These are phyloP conservation scores for Ctenomys sociabilis DNA, from an alignment of 2,113 vertebrate species.

Conservation along the genomic window DNA sequence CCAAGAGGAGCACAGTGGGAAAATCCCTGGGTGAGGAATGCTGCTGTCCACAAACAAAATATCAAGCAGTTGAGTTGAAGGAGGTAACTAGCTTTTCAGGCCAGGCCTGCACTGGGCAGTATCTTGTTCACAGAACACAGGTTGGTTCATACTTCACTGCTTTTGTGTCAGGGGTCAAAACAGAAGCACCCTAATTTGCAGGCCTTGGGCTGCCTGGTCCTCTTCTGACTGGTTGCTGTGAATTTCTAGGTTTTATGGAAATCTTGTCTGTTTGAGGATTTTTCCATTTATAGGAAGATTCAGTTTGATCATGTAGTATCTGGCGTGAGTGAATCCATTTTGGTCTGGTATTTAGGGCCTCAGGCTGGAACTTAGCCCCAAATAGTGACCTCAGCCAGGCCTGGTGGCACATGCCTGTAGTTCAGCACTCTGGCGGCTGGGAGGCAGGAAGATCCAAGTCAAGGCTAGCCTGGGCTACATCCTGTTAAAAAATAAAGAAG, in stretches of 20 bases:
- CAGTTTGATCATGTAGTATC: background rate
- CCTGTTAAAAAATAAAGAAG: background rate
- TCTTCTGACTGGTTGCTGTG: background rate
- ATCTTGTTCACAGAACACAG: background rate
- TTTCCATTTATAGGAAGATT: background rate
- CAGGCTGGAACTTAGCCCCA: background rate
- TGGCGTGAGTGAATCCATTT: background rate
- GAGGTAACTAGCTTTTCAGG: background rate
- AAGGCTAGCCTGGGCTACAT: background rate
- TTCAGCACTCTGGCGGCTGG: background rate
- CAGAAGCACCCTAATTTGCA: too few species aligned
- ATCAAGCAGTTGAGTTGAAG: background rate
- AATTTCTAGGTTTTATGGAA: background rate
- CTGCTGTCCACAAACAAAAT: background rate
- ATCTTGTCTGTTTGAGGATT: background rate
- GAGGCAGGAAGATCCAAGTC: background rate
- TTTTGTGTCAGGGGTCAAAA: background rate
- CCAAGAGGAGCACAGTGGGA: background rate
- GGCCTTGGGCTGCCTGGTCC: background rate
- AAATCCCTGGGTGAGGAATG: too few species aligned
- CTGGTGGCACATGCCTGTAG: background rate
- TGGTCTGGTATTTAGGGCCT: background rate
- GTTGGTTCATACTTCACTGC: background rate
- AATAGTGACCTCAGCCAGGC: background rate
- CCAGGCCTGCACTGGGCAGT: background rate